A percentile compares a stretch with the other conserved stretches of the same genome.
Evolutionary conservation across 2,888 invertebrate species (phyloP).

Genomic region (Phortica okadai): DNA sequence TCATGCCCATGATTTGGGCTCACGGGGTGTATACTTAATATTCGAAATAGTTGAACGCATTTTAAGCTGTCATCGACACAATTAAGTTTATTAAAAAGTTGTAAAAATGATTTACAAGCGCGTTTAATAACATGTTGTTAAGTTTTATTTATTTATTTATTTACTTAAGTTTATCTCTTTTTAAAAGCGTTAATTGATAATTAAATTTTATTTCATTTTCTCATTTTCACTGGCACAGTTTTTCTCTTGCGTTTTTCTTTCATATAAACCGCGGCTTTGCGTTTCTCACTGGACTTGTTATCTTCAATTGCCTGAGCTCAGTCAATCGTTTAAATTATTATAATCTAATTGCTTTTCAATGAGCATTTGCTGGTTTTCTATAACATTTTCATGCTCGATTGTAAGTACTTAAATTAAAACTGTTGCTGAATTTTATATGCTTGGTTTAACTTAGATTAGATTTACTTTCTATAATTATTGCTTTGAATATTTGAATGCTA

Average conservation of each 20-base stretch:
- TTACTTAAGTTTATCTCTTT: conserved; percentile 1
- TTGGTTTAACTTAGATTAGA: conserved; percentile 3
- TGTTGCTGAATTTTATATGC: neutral
- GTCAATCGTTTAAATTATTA: conserved; percentile 66
- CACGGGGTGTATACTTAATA: neutral
- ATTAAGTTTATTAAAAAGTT: conserved; percentile 21
- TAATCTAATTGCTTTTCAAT: conserved; percentile 67
- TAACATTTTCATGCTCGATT: conserved; percentile 2
- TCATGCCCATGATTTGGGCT: no score
- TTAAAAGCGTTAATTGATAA: conserved; percentile 32
- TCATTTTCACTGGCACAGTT: conserved; percentile 66
- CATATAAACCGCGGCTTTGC: neutral
- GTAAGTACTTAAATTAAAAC: neutral
- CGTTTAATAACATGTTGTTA: conserved; percentile 9
- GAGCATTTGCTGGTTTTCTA: conserved; percentile 44
- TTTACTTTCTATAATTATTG: neutral
- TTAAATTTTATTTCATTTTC: conserved; percentile 36
- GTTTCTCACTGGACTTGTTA: conserved; percentile 25
- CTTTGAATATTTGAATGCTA: no score
- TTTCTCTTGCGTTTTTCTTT: conserved; percentile 44
- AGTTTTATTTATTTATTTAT: conserved; percentile 36
- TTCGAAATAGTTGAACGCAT: neutral
- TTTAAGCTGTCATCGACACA: neutral
- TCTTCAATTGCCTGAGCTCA: conserved; percentile 66
- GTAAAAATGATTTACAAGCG: conserved; percentile 20